Base-by-base conservation (phyloP, 2,113 vertebrate species). In the Ivindomyrus marchei region DNA sequence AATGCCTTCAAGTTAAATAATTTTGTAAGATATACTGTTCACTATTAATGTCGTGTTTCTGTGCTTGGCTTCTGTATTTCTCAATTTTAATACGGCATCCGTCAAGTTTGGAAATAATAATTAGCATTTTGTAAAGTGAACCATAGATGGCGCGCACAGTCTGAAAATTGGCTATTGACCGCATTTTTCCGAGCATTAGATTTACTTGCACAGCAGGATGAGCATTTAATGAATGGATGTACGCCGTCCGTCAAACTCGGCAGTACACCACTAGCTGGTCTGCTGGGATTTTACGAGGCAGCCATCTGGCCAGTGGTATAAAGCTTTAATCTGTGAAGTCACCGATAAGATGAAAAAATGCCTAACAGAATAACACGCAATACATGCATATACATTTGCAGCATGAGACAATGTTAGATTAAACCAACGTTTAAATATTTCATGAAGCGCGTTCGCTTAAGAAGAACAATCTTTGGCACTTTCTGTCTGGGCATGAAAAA, bases 111-210 rank as follows among this genome's bases (percentile, higher is more conserved):
- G 83, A n/a, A 85, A 47, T 17, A 85, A 47, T 47, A 85, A 47
- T 85, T 47, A 85, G 36, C 42, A 47, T 21, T 85, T 24, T 85
- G 9, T 47, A 47, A 85, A 85, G 45, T 66, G 1, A 77, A 77
- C 91, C 36, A 83, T 89, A 93, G 92, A 89, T 92, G 92, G 91
- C 91, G 85, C 53, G 46, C 84, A 19, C 11, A 58, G 85, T 21
- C 89, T 70, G 52, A 42, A 85, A 85, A 45, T 2, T 46, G 83
- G 17, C 45, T 85, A 9, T 7, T 21, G 13, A 17, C 39, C 9
- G 21, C 39, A 85, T 24, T 85, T 85, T 85, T 24, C 4, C 39
- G 77, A 42, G 66, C 36, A 77, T 42, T 77, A 19, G 74, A 36
- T 77, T 42, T 39, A 39, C 17, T 77, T 77, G 74, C 17, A 19